phyloP scores from a whole-genome alignment of 2,888 invertebrate genomes.

The Ophraella communa region DNA sequence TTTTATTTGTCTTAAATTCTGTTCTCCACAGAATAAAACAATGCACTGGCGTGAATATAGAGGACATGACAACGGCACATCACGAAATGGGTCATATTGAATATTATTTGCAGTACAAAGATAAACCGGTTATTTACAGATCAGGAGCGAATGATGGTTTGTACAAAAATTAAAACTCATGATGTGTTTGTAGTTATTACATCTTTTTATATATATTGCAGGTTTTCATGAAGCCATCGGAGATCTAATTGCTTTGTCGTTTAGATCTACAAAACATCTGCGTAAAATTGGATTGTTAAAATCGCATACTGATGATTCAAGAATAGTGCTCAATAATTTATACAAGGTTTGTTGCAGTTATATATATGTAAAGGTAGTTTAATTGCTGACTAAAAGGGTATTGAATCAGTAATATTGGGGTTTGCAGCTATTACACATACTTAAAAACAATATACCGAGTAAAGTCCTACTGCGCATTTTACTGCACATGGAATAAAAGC shows the following conservation, averaged over 20 bases:
- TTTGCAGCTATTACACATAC: no score
- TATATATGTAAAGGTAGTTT: no score
- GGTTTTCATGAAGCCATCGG: constrained; percentile 71
- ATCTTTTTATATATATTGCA: constrained; percentile 41
- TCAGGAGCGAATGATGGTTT: constrained; percentile 73
- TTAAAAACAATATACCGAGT: no score
- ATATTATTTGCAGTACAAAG: constrained; percentile 76
- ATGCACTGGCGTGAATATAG: constrained; percentile 71
- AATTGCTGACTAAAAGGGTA: no score
- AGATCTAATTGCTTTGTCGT: constrained; percentile 66
- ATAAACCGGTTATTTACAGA: constrained; percentile 74
- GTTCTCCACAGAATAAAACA: constrained; percentile 70
- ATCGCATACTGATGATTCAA: constrained; percentile 66
- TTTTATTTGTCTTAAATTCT: no score
- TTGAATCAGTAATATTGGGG: no score
- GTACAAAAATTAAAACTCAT: neutral
- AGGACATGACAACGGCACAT: constrained; percentile 72
- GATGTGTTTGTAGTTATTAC: no score
- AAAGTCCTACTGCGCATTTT: no score
- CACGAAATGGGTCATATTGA: constrained; percentile 86
- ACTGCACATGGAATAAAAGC: no score
- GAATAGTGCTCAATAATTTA: constrained; percentile 67
- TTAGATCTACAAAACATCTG: constrained; percentile 68
- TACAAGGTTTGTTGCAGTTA: constrained; percentile 64
- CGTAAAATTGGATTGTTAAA: constrained; percentile 70